Conservation (phyloP, 1,140 invertebrate genomes). For the Drosophila watanabei region DNA sequence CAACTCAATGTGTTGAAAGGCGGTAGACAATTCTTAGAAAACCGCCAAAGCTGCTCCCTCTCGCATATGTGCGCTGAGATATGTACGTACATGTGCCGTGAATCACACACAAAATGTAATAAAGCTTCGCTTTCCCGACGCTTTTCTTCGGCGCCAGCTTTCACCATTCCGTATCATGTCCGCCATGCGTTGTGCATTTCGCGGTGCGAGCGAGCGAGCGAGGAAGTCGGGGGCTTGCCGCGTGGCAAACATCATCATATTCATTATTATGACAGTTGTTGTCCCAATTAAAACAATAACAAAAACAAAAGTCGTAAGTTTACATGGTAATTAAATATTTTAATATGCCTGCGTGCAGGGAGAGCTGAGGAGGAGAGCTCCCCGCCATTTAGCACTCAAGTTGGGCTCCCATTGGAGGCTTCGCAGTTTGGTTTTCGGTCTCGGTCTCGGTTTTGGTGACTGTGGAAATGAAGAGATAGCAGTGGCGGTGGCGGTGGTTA, state of each 20-base stretch:
- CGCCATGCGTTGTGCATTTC: slow-evolving; percentile 47
- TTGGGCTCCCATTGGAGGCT: slow-evolving; percentile 36
- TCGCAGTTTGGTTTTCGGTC: slow-evolving; percentile 30
- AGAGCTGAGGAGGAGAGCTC: not conserved
- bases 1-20: slow-evolving; percentile 71
- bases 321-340: slow-evolving; percentile 84
- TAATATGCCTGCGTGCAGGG: slow-evolving; percentile 70
- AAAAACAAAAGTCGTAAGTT: slow-evolving; percentile 84
- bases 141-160: slow-evolving; percentile 17
- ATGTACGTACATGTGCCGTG: slow-evolving; percentile 43
- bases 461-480: slow-evolving; percentile 60
- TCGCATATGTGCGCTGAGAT: slow-evolving; percentile 15
- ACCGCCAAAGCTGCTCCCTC: slow-evolving; percentile 61
- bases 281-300: slow-evolving; percentile 84
- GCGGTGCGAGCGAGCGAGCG: slow-evolving; percentile 9
- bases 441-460: slow-evolving; percentile 53
- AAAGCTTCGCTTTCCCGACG: slow-evolving; percentile 61
- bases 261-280: slow-evolving; percentile 84
- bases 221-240: slow-evolving; percentile 21
- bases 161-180: slow-evolving; percentile 46
- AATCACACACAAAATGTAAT: slow-evolving; percentile 75
- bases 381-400: slow-evolving; percentile 34
- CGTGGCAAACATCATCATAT: slow-evolving; percentile 80
- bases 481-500: slow-evolving; percentile 55
- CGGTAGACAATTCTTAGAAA: slow-evolving; percentile 77